Percentiles rank a stretch among this genome's conserved stretches.
Conservation (phyloP, 1,140 invertebrate genomes). For the Battus philenor region DNA sequence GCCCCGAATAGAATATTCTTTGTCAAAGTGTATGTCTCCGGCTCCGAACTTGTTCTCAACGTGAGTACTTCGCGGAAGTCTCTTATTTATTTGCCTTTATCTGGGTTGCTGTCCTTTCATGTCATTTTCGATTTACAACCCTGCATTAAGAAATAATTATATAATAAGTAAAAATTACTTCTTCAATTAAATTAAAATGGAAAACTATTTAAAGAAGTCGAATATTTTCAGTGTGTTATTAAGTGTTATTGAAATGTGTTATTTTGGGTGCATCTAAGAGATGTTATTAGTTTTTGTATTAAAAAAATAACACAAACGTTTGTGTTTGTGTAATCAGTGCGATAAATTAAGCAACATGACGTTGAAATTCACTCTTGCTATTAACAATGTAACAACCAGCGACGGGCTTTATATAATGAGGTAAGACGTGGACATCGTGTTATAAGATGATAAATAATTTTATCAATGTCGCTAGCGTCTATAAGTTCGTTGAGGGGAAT, state of each 20-base stretch:
- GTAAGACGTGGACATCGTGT: conserved; percentile 30
- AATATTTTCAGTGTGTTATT: too few species aligned
- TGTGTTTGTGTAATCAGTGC: conserved; percentile 54
- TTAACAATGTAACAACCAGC: conserved; percentile 47
- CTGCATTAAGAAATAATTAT: conserved; percentile 34
- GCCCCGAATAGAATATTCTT: conserved; percentile 70
- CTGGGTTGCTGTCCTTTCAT: conserved; percentile 58
- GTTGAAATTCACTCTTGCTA: conserved; percentile 58
- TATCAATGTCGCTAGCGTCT: too few species aligned
- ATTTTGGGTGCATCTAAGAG: too few species aligned
- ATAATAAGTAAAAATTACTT: too few species aligned
- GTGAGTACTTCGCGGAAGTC: conserved; percentile 65
- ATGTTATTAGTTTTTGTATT: too few species aligned
- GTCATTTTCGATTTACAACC: conserved; percentile 51
- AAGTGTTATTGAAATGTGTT: too few species aligned
- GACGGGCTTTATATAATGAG: conserved; percentile 25
- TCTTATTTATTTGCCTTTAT: conserved; percentile 70
- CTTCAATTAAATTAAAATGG: too few species aligned
- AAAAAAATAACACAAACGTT: conserved; percentile 26
- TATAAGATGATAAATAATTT: neutral
- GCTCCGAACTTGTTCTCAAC: conserved; percentile 62
- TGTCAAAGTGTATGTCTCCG: conserved; percentile 73
- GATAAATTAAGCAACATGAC: conserved; percentile 64
- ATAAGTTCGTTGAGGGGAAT: too few species aligned
- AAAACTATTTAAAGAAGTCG: too few species aligned